phyloP scores from a whole-genome alignment of 2,113 vertebrate genomes.

The Felis chaus region DNA sequence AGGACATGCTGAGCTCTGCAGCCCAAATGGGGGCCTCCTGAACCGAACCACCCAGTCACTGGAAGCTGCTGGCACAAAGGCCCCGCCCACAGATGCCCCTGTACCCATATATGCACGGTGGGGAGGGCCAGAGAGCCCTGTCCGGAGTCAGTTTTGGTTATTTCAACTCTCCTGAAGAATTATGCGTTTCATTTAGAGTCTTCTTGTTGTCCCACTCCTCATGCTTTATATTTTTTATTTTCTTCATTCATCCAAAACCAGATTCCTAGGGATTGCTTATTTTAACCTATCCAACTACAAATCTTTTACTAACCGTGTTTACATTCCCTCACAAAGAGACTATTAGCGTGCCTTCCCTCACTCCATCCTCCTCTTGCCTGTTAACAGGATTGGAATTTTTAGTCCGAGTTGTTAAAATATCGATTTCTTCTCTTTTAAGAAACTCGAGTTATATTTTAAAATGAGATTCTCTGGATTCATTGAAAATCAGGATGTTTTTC shows the following conservation, averaged over 20 bases:
- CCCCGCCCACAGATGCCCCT: no score
- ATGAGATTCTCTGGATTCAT: not conserved
- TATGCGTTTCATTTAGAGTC: not conserved
- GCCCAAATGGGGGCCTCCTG: not conserved
- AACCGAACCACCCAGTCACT: not conserved
- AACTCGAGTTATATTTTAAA: not conserved
- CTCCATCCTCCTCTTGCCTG: not conserved
- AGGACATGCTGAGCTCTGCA: not conserved
- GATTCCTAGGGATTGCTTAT: not conserved
- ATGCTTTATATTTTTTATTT: conserved; percentile 34
- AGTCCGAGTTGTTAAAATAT: conserved; percentile 11
- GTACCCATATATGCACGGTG: rapidly evolving
- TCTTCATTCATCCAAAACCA: not conserved
- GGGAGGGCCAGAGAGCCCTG: not conserved
- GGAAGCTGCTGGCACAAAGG: not conserved
- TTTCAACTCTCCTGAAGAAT: not conserved
- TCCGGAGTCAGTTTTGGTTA: not conserved
- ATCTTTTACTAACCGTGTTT: not conserved
- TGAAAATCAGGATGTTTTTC: not conserved
- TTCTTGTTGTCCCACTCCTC: not conserved
- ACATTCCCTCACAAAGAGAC: not conserved
- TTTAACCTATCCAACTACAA: not conserved
- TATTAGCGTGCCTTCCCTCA: not conserved
- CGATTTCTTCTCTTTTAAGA: conserved; percentile 34
- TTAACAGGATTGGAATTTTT: conserved; percentile 2